Evolutionary conservation across 2,888 invertebrate genomes (phyloP), one percentile per base, ranked within the genome.

Genomic region (Eulithis testata): DNA sequence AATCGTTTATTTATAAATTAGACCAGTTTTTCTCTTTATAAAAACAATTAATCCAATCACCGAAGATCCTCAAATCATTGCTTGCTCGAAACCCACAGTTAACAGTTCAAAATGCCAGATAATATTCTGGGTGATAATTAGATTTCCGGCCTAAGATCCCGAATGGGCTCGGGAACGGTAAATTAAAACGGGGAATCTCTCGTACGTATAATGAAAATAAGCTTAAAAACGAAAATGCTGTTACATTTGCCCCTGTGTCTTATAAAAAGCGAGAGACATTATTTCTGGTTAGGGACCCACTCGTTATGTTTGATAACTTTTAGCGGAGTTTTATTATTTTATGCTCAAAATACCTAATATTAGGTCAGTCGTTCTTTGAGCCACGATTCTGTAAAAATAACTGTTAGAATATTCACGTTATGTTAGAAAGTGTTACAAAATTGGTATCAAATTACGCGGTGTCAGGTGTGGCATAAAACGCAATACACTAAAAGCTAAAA

Each of bases 121-220:
- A 70, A 70, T 64, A 66, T 65, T 70, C 56, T 52, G 52, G 67
- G 65, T 66, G 65, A 66, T 69, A 70, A 70, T 72, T 69, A 67
- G 60, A 67, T 69, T 70, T 70, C 69, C 70, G 61, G 61, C 59
- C 61, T 49, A 54, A 56, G 49, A 51, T 53, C 51, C 53, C 64
- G 49, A 60, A 68, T 68, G 54, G 63, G 69, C 52, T 60, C 54
- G 50, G 62, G 50, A 66, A 52, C 64, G 52, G 55, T 56, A 63
- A 70, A 70, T 70, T 70, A 63, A 60, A 65, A 64, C 51, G 62
- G 63, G 47, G 52, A 54, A 36, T 56, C 53, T 51, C 40, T 52
- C 37, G 62, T 55, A 50, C 56, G 45, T 63, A n/a, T n/a, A 62
- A 67, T 60, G 64, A 54, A 64, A 64, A 55, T 58, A 12, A 57